These are phyloP conservation scores for Peromyscus aztecus DNA, from an alignment of 2,797 vertebrate genomes.

Conservation along the genomic window DNA sequence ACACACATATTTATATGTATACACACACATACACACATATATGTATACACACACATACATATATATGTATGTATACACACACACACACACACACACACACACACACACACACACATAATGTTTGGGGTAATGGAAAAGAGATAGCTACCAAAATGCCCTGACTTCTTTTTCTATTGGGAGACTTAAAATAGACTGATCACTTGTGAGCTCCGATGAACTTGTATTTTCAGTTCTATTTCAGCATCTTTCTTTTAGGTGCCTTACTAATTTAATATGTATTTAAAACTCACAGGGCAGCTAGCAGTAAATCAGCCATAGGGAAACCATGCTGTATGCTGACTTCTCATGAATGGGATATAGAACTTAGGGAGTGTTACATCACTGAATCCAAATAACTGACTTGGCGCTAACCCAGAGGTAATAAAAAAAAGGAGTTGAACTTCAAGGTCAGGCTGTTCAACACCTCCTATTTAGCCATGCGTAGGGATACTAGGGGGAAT, in stretches of 20 bases:
- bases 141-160: not conserved
- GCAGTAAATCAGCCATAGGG: not conserved
- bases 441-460: not conserved
- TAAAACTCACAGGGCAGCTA: not conserved
- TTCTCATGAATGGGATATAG: not conserved
- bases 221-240: slow-evolving; percentile 31
- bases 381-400: not conserved
- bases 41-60: too few species aligned
- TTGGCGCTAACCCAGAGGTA: not conserved
- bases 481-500: not conserved
- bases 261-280: slow-evolving; percentile 41
- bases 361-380: not conserved
- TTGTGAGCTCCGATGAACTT: not conserved
- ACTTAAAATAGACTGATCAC: slow-evolving; percentile 3
- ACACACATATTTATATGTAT: too few species aligned
- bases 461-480: not conserved
- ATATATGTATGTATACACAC: too few species aligned
- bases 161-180: not conserved
- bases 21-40: too few species aligned
- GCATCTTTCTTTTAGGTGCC: not conserved
- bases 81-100: too few species aligned
- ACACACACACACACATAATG: too few species aligned
- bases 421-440: not conserved
- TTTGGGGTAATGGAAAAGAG: slow-evolving; percentile 14
- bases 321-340: not conserved